phyloP scores from a whole-genome alignment of 2,888 invertebrate species.

The Luperina testacea region DNA sequence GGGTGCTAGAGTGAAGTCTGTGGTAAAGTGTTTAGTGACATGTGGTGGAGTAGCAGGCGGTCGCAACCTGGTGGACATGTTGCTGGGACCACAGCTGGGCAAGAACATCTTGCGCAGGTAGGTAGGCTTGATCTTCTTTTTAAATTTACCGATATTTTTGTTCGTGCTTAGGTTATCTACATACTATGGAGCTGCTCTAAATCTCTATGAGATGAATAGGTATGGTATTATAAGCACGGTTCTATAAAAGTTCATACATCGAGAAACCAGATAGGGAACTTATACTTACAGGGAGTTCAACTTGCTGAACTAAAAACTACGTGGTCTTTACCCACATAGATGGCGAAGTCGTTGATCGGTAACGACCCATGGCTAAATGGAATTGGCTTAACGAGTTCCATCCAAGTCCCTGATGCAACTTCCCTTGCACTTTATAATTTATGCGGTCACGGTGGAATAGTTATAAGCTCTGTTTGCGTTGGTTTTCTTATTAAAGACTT shows the following conservation, averaged over 20 bases:
- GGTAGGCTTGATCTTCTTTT: not conserved
- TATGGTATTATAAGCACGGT: not conserved
- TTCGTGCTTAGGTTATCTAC: not conserved
- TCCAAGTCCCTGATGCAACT: constrained; percentile 35
- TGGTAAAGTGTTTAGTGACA: constrained; percentile 18
- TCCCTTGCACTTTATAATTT: constrained; percentile 32
- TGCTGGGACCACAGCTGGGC: not conserved
- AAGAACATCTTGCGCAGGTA: constrained; percentile 27
- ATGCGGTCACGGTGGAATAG: constrained; percentile 11
- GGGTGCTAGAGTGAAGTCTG: not conserved
- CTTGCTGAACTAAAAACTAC: not conserved
- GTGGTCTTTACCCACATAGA: not conserved
- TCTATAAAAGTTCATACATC: not conserved
- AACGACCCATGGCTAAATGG: constrained; percentile 23
- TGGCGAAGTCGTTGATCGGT: constrained; percentile 6
- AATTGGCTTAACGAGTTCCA: constrained; percentile 49
- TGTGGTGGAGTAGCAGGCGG: constrained; percentile 23
- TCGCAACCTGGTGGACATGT: not conserved
- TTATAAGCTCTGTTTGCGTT: not conserved
- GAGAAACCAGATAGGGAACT: not conserved
- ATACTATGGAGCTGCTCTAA: not conserved
- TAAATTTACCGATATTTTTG: not conserved
- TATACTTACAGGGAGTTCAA: not conserved
- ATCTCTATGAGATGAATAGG: not conserved
- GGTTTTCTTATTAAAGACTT: not conserved